Conservation (phyloP, 2,888 invertebrate species). For the Notodromas monacha region DNA sequence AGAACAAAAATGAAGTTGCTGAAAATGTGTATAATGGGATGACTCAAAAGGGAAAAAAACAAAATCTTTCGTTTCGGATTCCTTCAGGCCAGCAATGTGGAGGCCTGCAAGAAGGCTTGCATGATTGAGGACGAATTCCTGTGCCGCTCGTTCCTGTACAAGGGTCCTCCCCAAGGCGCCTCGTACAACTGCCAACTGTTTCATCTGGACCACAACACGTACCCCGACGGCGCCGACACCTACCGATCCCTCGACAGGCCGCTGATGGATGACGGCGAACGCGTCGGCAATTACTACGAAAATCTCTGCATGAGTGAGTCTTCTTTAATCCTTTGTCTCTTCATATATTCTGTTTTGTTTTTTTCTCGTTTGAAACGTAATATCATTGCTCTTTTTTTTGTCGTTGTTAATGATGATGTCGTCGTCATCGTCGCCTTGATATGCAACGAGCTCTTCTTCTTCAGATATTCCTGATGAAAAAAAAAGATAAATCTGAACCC, state of each 20-base stretch:
- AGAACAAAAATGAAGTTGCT: constrained; percentile 5
- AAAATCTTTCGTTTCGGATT: constrained; percentile 5
- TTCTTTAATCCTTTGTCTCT: too few relatives aligned
- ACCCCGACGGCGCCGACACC: constrained; percentile 68
- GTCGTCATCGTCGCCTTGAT: constrained; percentile 6
- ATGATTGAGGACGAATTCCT: constrained; percentile 74
- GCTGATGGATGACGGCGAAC: constrained; percentile 58
- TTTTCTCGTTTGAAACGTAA: too few relatives aligned
- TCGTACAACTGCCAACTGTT: constrained; percentile 69
- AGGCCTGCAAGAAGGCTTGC: constrained; percentile 60
- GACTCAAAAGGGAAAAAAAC: background rate
- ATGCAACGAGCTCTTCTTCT: too few relatives aligned
- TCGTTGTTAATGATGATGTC: constrained; percentile 7
- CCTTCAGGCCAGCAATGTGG: constrained; percentile 40
- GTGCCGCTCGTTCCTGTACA: constrained; percentile 38
- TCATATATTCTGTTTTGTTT: too few relatives aligned
- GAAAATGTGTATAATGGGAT: too few relatives aligned
- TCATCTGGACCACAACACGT: constrained; percentile 62
- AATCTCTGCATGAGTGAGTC: constrained; percentile 61
- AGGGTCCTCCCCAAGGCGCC: constrained; percentile 23
- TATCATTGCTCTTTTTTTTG: background rate
- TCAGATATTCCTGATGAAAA: too few relatives aligned
- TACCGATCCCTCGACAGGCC: constrained; percentile 64
- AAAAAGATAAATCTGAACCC: too few relatives aligned
- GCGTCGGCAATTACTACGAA: constrained; percentile 60